phyloP scores from a whole-genome alignment of 2,797 vertebrate genomes.

The Amazonetta brasiliensis region DNA sequence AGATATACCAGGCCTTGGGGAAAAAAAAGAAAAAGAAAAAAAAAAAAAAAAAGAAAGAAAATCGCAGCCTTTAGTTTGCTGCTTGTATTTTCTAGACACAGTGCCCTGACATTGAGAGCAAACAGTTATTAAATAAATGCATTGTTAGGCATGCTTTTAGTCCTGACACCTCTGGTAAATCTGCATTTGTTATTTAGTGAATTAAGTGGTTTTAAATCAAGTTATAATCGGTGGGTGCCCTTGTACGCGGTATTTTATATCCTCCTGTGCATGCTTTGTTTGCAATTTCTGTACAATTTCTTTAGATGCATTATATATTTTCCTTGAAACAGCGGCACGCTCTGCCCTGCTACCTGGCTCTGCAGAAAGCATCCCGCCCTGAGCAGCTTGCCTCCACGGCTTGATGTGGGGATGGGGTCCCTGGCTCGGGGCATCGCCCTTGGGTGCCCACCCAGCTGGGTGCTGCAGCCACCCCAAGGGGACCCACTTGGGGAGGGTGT shows the following conservation, averaged over 20 bases:
- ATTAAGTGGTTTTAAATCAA: constrained; percentile 71
- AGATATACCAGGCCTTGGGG: constrained; percentile 7
- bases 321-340: constrained; percentile 28
- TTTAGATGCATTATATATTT: constrained; percentile 55
- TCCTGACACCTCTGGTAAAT: constrained; percentile 69
- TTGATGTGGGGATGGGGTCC: too few species aligned
- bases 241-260: constrained; percentile 55
- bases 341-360: background rate
- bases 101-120: constrained; percentile 62
- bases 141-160: constrained; percentile 71
- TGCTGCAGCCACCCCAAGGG: background rate
- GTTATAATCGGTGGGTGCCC: constrained; percentile 59
- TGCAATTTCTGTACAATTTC: constrained; percentile 60
- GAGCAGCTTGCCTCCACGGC: background rate
- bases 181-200: constrained; percentile 70
- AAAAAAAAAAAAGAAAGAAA: background rate
- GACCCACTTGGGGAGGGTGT: background rate
- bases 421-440: background rate
- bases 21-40: background rate
- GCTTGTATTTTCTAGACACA: constrained; percentile 26
- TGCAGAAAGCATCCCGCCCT: background rate
- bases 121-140: constrained; percentile 61
- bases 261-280: constrained; percentile 61
- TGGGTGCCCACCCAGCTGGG: background rate
- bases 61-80: background rate